Evolutionary conservation across 2,113 vertebrate species (phyloP), one percentile per base, ranked within the genome.

Genomic region (Plestiodon gilberti): DNA sequence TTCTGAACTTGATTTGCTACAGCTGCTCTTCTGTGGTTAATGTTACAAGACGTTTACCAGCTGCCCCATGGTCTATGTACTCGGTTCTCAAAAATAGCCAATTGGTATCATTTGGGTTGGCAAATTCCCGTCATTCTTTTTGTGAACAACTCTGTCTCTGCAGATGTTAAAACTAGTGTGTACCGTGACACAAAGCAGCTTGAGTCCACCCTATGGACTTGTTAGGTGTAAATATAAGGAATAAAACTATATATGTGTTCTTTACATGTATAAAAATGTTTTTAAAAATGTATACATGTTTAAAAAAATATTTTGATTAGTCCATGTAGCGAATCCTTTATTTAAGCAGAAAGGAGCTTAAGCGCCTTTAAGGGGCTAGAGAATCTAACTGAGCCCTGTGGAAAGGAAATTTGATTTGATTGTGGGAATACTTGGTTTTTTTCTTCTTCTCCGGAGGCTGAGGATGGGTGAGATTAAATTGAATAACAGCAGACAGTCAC

Each of bases 11-110:
- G 82, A 55, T 83, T 80, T 88, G 84, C 90, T 89, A 28, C 91
- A 92, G 91, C 93, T 95, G 94, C 92, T 91, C 87, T 78, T 89
- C 76, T 61, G 83, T 55, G 80, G 64, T 71, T 89, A n/a, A 25
- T 85, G 35, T 55, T 35, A 89, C 82, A 5, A 18, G 91, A 83
- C 81, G n/a, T 70, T 77, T 85, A 65, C 89, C 93, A 93, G 91
- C 90, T 94, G 89, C 76, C 76, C 40, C 43, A 35, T 38, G 13
- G 83, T 84, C n/a, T 77, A 71, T 35, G 22, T 70, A 9, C 67
- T 35, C 35, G 30, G 30, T 35, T 55, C 83, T 65, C 73, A 84
- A 67, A 84, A 84, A 77, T 84, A 83, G 38, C 57, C 62, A 84
- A 15, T 48, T 77, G 83, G 30, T 65, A 77, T 84, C 59, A 55